phyloP scores from a whole-genome alignment of 2,888 invertebrate genomes.

The Noctua comes region DNA sequence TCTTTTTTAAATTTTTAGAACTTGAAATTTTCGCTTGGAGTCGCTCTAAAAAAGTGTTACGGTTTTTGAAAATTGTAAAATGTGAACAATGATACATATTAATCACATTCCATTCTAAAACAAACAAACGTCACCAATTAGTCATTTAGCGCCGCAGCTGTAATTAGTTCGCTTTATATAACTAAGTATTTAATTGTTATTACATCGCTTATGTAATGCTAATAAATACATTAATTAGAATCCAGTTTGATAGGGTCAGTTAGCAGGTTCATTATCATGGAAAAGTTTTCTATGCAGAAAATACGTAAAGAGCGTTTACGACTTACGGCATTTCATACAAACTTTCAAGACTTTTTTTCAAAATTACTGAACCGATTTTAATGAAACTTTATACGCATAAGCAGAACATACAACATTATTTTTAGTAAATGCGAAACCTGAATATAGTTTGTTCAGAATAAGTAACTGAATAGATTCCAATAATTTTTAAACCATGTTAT shows the following conservation, averaged over 20 bases:
- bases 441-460: no score
- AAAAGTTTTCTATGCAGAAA: neutral
- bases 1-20: no score
- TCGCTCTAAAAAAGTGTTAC: no score
- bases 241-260: neutral
- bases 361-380: no score
- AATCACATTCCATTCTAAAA: neutral
- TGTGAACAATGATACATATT: neutral
- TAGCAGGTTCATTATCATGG: neutral
- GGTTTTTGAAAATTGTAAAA: neutral
- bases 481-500: no score
- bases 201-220: neutral
- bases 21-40: no score
- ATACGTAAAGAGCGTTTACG: neutral
- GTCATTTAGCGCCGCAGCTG: conserved; percentile 1
- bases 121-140: conserved; percentile 16
- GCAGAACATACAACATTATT: no score
- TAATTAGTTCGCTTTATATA: conserved; percentile 5
- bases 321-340: no score
- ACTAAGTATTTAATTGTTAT: neutral
- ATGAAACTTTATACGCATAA: no score
- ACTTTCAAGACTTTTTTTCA: no score
- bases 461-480: no score
- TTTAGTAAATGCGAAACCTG: no score
- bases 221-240: neutral